phyloP scores from a whole-genome alignment of 1,140 invertebrate species.

The Formica exsecta region DNA sequence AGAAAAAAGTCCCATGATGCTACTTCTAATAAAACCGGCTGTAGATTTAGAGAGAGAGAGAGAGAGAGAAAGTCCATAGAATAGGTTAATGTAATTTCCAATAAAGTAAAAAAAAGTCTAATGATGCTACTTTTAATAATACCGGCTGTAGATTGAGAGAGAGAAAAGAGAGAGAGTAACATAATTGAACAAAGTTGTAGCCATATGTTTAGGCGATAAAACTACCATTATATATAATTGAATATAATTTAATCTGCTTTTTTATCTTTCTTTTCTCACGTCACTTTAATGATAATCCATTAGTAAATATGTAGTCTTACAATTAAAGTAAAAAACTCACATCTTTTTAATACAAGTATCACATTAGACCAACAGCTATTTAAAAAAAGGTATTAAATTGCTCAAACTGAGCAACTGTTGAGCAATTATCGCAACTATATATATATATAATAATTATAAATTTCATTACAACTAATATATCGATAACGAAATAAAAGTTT shows the following conservation, averaged over 20 bases:
- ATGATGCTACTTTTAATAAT: not conserved
- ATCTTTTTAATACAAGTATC: not conserved
- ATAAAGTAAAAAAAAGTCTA: not conserved
- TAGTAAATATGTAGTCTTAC: too few species aligned
- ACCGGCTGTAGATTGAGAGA: too few species aligned
- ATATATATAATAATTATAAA: not conserved
- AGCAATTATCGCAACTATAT: not conserved
- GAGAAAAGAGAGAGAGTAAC: not conserved
- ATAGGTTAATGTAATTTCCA: not conserved
- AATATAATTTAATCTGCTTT: not conserved
- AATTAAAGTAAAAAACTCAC: not conserved
- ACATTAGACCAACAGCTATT: not conserved
- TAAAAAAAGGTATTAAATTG: not conserved
- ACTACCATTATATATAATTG: not conserved
- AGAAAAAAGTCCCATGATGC: not conserved
- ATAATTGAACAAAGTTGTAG: not conserved
- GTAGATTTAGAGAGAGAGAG: not conserved
- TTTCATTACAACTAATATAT: not conserved
- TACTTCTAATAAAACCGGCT: not conserved
- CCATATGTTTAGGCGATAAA: not conserved
- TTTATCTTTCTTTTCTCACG: too few species aligned
- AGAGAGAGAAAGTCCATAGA: too few species aligned
- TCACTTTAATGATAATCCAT: too few species aligned
- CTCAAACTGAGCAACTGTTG: not conserved
- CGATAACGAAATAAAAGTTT: not conserved